phyloP scores from a whole-genome alignment of 1,140 invertebrate genomes.

The Bombus pascuorum region DNA sequence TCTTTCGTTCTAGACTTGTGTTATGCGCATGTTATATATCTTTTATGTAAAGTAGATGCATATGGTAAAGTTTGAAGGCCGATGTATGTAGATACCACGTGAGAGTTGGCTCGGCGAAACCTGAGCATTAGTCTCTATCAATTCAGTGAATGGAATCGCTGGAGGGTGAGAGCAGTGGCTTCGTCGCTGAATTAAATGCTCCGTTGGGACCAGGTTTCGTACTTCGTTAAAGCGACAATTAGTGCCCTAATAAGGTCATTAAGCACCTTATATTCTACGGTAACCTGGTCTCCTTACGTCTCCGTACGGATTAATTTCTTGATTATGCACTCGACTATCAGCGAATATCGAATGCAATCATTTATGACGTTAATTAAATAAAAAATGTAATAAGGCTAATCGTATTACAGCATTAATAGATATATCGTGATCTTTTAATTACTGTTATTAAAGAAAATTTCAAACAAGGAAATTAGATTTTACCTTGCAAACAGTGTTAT shows the following conservation, averaged over 20 bases:
- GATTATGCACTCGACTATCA: conserved; percentile 44
- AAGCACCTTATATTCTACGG: conserved; percentile 58
- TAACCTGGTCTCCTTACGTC: conserved; percentile 7
- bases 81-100: conserved; percentile 11
- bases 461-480: too few species aligned
- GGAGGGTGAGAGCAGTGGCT: conserved; percentile 33
- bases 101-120: conserved; percentile 35
- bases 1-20: background rate
- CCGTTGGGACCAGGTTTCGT: conserved; percentile 52
- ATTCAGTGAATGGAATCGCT: conserved; percentile 58
- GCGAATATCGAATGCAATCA: background rate
- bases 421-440: too few species aligned
- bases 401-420: too few species aligned
- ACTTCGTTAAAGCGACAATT: conserved; percentile 73
- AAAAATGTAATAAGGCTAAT: background rate
- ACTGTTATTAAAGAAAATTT: too few species aligned
- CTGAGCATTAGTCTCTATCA: conserved; percentile 70
- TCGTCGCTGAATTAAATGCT: conserved; percentile 51
- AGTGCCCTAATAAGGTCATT: conserved; percentile 73
- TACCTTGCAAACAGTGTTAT: too few species aligned
- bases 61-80: background rate
- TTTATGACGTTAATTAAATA: background rate
- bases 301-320: conserved; percentile 48
- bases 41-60: background rate
- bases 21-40: background rate